Percentiles rank a stretch among this genome's conserved stretches.
Evolutionary conservation across 1,140 invertebrate species (phyloP).

Genomic region (Macrostomum lignano): DNA sequence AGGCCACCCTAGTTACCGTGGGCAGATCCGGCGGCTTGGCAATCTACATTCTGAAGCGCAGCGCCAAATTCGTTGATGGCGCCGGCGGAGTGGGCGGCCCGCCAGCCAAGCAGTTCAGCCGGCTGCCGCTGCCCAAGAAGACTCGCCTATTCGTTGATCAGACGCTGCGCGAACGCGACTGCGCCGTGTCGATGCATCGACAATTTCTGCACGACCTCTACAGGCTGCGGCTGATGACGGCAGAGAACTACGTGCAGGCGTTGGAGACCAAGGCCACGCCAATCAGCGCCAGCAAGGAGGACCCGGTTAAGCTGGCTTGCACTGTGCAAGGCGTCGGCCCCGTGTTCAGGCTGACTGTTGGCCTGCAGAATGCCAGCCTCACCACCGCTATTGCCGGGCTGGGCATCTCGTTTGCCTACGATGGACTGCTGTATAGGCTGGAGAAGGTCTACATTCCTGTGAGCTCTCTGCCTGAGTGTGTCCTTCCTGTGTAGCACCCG

Average conservation of each 20-base stretch:
- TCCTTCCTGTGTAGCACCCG: too few species aligned
- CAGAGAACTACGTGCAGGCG: conserved; percentile 42
- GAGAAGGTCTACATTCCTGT: conserved; percentile 35
- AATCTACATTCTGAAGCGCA: conserved; percentile 66
- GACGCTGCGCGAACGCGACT: conserved; percentile 55
- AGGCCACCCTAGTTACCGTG: conserved; percentile 56
- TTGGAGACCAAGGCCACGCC: conserved; percentile 34
- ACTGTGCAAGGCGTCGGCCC: conserved; percentile 48
- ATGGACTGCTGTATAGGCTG: conserved; percentile 39
- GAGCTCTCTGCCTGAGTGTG: too few species aligned
- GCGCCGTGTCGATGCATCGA: conserved; percentile 46
- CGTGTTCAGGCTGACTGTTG: conserved; percentile 43
- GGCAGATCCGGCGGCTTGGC: conserved; percentile 48
- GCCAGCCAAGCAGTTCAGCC: conserved; percentile 21
- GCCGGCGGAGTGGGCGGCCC: conserved; percentile 17
- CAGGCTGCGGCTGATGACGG: conserved; percentile 43
- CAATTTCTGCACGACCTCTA: conserved; percentile 59
- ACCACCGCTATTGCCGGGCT: conserved; percentile 35
- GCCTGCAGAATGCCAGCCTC: conserved; percentile 40
- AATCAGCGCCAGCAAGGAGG: conserved; percentile 31
- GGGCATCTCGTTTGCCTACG: conserved; percentile 41
- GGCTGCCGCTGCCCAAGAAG: conserved; percentile 49
- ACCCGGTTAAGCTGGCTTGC: conserved; percentile 42
- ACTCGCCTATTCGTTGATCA: conserved; percentile 82
- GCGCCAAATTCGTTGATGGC: conserved; percentile 45